These are phyloP conservation scores for Scophthalmus maximus DNA, from an alignment of 2,113 vertebrate genomes.

Conservation along the genomic window DNA sequence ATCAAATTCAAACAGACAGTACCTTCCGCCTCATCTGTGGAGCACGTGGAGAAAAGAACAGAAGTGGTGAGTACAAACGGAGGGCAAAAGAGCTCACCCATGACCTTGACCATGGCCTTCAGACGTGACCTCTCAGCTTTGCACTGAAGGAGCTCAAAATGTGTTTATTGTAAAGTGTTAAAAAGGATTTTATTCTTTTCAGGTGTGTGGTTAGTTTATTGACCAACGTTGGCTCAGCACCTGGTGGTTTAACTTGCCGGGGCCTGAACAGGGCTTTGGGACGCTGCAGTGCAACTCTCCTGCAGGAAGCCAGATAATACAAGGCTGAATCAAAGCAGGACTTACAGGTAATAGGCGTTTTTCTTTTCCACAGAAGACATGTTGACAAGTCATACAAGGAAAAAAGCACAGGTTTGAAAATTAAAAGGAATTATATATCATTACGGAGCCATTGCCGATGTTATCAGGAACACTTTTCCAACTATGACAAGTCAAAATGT, in stretches of 20 bases:
- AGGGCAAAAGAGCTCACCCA: slow-evolving; percentile 16
- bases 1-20: slow-evolving; percentile 30
- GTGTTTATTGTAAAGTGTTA: slow-evolving; percentile 48
- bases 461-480: not conserved
- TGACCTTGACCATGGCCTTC: slow-evolving; percentile 40
- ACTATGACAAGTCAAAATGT: not conserved
- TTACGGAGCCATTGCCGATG: not conserved
- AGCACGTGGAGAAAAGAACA: slow-evolving; percentile 72
- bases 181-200: slow-evolving; percentile 44
- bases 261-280: slow-evolving; percentile 87
- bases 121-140: slow-evolving; percentile 34
- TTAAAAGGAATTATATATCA: no score
- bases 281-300: slow-evolving; percentile 90
- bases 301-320: slow-evolving; percentile 74
- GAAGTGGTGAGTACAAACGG: slow-evolving; percentile 27
- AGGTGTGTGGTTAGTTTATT: slow-evolving; percentile 50
- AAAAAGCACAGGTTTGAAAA: no score
- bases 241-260: slow-evolving; percentile 84
- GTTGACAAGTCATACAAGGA: no score
- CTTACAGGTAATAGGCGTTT: not conserved
- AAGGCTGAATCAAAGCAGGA: not conserved
- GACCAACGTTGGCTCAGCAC: slow-evolving; percentile 76
- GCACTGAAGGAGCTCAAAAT: slow-evolving; percentile 8
- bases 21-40: slow-evolving; percentile 66
- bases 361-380: not conserved